These are phyloP conservation scores for Cyclophora albipunctata DNA, from an alignment of 2,888 invertebrate species.

Conservation along the genomic window DNA sequence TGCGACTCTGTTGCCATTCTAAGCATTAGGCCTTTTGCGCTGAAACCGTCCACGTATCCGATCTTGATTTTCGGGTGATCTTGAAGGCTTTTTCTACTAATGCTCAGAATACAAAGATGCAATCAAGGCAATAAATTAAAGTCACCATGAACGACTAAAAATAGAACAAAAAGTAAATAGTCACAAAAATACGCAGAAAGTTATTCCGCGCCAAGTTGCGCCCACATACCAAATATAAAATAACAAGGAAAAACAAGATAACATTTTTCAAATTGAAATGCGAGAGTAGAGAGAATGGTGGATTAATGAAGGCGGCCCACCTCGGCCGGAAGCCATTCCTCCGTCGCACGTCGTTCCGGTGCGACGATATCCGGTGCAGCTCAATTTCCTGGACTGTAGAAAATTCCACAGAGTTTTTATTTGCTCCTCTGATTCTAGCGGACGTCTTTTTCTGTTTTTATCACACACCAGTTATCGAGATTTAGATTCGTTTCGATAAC, in stretches of 20 bases:
- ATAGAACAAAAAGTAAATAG: no score
- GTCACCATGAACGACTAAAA: no score
- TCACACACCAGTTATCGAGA: constrained; percentile 29
- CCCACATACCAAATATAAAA: neutral
- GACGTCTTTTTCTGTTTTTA: constrained; percentile 29
- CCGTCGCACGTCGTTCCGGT: constrained; percentile 64
- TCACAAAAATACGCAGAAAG: no score
- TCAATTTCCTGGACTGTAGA: constrained; percentile 66
- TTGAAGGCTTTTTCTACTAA: no score
- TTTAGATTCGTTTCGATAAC: neutral
- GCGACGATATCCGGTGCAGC: constrained; percentile 71
- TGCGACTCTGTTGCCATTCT: no score
- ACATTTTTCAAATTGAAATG: constrained; percentile 32
- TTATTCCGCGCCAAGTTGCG: no score
- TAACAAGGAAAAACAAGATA: constrained; percentile 23
- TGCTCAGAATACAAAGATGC: no score
- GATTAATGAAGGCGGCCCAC: constrained; percentile 59
- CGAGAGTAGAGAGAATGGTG: constrained; percentile 45
- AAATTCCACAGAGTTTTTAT: constrained; percentile 54
- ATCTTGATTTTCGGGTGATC: no score
- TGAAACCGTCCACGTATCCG: no score
- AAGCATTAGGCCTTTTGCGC: no score
- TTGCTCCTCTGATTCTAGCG: constrained; percentile 46
- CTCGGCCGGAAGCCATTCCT: constrained; percentile 62
- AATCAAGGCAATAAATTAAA: no score